These are phyloP conservation scores for Himalopsyche japonica DNA, from an alignment of 2,888 invertebrate species.

Conservation along the genomic window DNA sequence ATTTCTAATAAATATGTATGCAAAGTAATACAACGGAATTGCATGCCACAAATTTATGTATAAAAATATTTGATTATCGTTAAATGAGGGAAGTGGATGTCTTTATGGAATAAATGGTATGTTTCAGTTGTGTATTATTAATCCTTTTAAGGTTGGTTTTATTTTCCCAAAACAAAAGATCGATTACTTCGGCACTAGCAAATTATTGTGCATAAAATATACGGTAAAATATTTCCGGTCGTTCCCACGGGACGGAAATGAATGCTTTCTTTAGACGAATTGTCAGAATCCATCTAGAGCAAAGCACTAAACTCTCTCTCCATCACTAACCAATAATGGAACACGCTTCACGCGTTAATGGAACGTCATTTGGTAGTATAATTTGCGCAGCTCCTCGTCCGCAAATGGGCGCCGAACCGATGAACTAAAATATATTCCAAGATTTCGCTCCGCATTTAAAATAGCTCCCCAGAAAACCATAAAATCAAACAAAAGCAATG, in stretches of 20 bases:
- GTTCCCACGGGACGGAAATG: background rate
- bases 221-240: background rate
- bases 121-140: no score
- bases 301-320: background rate
- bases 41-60: no score
- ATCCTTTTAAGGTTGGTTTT: no score
- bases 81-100: no score
- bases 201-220: no score
- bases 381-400: background rate
- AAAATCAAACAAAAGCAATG: background rate
- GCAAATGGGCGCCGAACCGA: background rate
- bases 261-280: background rate
- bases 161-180: no score
- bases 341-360: slow-evolving; percentile 14
- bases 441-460: background rate
- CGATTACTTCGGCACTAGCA: no score
- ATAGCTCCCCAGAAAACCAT: background rate
- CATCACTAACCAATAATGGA: slow-evolving; percentile 1
- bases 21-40: no score
- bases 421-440: slow-evolving; percentile 1
- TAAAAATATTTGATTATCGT: no score
- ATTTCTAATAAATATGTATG: no score
- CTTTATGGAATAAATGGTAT: no score
- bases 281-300: background rate
- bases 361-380: slow-evolving; percentile 16